Percentiles rank a stretch among this genome's conserved stretches.
These are phyloP conservation scores for Leptopilina boulardi DNA, from an alignment of 1,140 invertebrate genomes.

Conservation along the genomic window DNA sequence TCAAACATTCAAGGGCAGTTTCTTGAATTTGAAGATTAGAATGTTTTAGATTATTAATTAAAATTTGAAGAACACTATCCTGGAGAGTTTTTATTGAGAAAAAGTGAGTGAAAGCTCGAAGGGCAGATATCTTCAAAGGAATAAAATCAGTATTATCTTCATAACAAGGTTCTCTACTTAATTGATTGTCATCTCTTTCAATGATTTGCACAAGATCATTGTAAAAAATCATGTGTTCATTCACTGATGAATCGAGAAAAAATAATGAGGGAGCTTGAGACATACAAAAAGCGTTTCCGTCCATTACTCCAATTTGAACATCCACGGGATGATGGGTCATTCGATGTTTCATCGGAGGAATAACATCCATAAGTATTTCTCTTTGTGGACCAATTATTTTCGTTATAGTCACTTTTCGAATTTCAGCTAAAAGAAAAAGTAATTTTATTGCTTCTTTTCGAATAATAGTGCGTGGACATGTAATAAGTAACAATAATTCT, in stretches of 20 bases:
- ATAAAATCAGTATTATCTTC: constrained; percentile 92
- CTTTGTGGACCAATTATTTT: constrained; percentile 97
- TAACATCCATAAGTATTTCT: constrained; percentile 94
- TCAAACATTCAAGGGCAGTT: constrained; percentile 95
- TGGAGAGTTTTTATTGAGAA: constrained; percentile 88
- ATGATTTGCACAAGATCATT: constrained; percentile 90
- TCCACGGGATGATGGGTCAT: constrained; percentile 95
- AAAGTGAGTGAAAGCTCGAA: constrained; percentile 90
- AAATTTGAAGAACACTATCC: constrained; percentile 92
- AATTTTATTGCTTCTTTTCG: constrained; percentile 95
- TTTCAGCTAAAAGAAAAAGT: constrained; percentile 87
- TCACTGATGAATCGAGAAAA: constrained; percentile 89
- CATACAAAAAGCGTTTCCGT: constrained; percentile 97
- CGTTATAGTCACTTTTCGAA: constrained; percentile 90
- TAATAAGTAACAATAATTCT: constrained; percentile 94
- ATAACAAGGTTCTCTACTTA: constrained; percentile 95
- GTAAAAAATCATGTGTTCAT: constrained; percentile 95
- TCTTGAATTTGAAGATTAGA: constrained; percentile 91
- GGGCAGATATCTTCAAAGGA: constrained; percentile 90
- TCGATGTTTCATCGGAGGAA: constrained; percentile 96
- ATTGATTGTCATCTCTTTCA: constrained; percentile 89
- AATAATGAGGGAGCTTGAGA: constrained; percentile 93
- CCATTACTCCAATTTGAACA: constrained; percentile 97
- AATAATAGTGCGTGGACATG: constrained; percentile 93
- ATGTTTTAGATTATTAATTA: constrained; percentile 93